These are phyloP conservation scores for Tenthredo mesomela DNA, from an alignment of 2,888 invertebrate genomes.

Conservation along the genomic window DNA sequence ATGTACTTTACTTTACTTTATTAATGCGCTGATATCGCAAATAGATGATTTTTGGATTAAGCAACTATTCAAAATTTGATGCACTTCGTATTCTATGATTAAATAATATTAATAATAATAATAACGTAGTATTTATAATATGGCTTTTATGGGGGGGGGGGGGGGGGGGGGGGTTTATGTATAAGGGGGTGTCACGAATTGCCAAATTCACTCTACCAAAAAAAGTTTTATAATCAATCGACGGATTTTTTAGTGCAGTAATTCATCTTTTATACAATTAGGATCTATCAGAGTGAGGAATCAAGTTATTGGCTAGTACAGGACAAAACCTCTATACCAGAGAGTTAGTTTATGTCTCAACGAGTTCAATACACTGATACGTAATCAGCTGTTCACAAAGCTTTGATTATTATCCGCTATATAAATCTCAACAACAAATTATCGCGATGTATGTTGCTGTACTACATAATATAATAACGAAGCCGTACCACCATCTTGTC, in stretches of 20 bases:
- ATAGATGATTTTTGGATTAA: slow-evolving; percentile 38
- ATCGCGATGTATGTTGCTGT: background rate
- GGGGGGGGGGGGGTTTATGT: slow-evolving; percentile 61
- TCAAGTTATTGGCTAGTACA: slow-evolving; percentile 24
- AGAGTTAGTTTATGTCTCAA: slow-evolving; percentile 19
- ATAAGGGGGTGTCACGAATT: slow-evolving; percentile 54
- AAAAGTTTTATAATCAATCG: slow-evolving; percentile 15
- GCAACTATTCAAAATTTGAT: slow-evolving; percentile 47
- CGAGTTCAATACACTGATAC: background rate
- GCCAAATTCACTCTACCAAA: slow-evolving; percentile 31
- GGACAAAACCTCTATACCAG: slow-evolving; percentile 29
- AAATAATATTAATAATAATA: slow-evolving; percentile 32
- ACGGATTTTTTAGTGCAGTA: slow-evolving; percentile 31
- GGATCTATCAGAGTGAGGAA: slow-evolving; percentile 25
- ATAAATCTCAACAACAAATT: background rate
- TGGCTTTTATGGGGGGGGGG: slow-evolving; percentile 61
- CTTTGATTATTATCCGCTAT: background rate
- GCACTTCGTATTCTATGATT: slow-evolving; percentile 42
- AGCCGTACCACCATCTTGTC: background rate
- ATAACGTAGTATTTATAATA: slow-evolving; percentile 56
- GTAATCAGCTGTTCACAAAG: slow-evolving; percentile 5
- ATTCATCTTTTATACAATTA: slow-evolving; percentile 17
- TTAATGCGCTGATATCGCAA: slow-evolving; percentile 13
- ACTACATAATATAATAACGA: background rate
- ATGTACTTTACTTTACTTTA: background rate